A percentile compares a stretch with the other conserved stretches of the same genome.
Evolutionary conservation across 1,140 invertebrate genomes (phyloP).

Genomic region (Manduca sexta): DNA sequence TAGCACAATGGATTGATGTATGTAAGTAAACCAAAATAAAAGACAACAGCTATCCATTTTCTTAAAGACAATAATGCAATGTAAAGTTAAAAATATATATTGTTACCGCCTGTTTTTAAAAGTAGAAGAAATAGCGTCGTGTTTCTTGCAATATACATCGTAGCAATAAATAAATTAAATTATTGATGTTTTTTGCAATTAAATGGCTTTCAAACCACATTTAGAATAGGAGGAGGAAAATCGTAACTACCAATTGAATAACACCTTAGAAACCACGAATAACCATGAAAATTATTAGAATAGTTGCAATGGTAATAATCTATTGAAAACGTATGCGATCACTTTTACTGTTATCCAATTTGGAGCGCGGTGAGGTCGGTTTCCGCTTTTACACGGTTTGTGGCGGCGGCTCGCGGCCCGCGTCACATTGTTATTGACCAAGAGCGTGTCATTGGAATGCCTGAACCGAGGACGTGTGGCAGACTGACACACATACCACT

Average conservation of each 20-base stretch:
- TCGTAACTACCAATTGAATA: slow-evolving; percentile 39
- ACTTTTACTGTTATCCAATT: slow-evolving; percentile 72
- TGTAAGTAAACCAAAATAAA: too few species aligned
- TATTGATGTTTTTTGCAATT: too few species aligned
- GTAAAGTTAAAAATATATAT: too few species aligned
- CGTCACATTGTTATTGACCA: slow-evolving; percentile 61
- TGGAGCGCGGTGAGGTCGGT: slow-evolving; percentile 59
- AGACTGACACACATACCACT: slow-evolving; percentile 57
- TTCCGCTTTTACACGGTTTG: slow-evolving; percentile 68
- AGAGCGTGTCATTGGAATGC: slow-evolving; percentile 54
- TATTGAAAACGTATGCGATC: slow-evolving; percentile 64
- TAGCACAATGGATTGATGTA: too few species aligned
- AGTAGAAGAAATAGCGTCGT: too few species aligned
- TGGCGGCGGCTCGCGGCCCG: slow-evolving; percentile 31
- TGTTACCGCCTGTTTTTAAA: too few species aligned
- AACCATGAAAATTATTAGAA: slow-evolving; percentile 45
- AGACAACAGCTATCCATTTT: too few species aligned
- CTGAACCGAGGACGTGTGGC: slow-evolving; percentile 44
- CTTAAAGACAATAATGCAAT: too few species aligned
- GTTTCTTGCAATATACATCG: too few species aligned
- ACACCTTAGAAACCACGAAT: slow-evolving; percentile 41
- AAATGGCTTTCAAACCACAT: too few species aligned
- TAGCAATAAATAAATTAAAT: too few species aligned
- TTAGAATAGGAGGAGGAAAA: too few species aligned
- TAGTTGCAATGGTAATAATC: slow-evolving; percentile 45